Evolutionary conservation across 1,140 invertebrate genomes (phyloP), one percentile per base, ranked within the genome.

Genomic region (Chrysoperla carnea): DNA sequence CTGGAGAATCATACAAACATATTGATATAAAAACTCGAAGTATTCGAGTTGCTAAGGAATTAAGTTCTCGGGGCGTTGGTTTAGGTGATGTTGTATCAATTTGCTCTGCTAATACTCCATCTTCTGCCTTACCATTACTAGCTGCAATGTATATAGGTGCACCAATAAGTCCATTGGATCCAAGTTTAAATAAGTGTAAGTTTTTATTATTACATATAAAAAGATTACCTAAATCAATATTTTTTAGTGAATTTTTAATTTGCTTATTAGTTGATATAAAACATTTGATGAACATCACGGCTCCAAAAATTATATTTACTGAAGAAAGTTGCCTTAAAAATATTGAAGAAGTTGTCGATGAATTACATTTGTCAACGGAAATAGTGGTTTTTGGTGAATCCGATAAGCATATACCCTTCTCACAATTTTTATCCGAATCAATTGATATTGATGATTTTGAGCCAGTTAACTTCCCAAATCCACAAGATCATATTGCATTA

Each of bases 281-380:
- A 17, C 55, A 60, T 37, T 51, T 64, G 8, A 43, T 63, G 28
- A 47, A 53, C 5, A 41, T 61, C 9, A 52, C 56, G 6, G 47
- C 49, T 8, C 61, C 63, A n/a, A 60, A 58, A 46, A 41, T 64
- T 8, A 46, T 64, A 2, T 66, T 67, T 37, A 50, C 50, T 0
- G 49, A 54, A 12, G 35, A 52, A 15, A 37, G 42, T 1, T 51
- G 29, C 15, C 31, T 52, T 3, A 33, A 44, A 1, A 33, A 46
- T 13, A 42, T 61, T 1, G 38, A 41, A 5, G 41, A 54, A 40
- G 54, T 55, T 0, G 29, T 42, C 0, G 45, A 52, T 35, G 46
- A 53, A 29, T n/a, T 49, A 1, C 43, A 48, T 2, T 17, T 50
- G 0, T 40, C 56, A 11, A 36, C 48, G 0, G 47, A 47, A 39